Evolutionary conservation across 2,888 invertebrate species (phyloP).

Genomic region (Malthinus seriepunctatus): DNA sequence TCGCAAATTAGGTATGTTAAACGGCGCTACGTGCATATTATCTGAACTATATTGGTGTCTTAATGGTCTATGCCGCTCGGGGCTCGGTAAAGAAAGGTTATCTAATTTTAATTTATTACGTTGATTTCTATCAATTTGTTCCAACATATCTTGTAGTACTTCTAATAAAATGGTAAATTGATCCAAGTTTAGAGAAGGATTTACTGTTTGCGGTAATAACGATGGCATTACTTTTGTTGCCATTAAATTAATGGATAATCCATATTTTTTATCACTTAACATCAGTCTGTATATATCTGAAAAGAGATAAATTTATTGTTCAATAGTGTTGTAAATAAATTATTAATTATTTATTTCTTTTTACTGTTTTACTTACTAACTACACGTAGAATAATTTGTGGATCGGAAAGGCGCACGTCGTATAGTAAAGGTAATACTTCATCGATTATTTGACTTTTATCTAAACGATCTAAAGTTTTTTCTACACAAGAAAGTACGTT

Average conservation of each 20-base stretch:
- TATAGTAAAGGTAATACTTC: constrained; percentile 88
- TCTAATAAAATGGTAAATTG: constrained; percentile 80
- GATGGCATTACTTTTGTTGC: constrained; percentile 93
- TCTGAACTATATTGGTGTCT: constrained; percentile 85
- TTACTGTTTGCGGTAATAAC: constrained; percentile 89
- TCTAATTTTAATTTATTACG: constrained; percentile 88
- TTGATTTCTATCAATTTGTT: constrained; percentile 85
- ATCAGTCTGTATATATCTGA: constrained; percentile 90
- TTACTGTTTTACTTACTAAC: constrained; percentile 97
- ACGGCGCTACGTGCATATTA: constrained; percentile 82
- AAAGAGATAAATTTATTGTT: constrained; percentile 41
- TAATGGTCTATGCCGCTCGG: constrained; percentile 74
- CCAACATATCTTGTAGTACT: constrained; percentile 91
- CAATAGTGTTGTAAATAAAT: constrained; percentile 62
- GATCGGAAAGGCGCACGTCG: constrained; percentile 83
- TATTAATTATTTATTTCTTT: not conserved
- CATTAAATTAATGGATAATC: constrained; percentile 87
- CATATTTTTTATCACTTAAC: constrained; percentile 88
- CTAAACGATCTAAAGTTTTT: constrained; percentile 80
- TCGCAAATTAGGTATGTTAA: constrained; percentile 86
- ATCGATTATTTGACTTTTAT: constrained; percentile 85
- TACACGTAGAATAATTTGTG: constrained; percentile 85
- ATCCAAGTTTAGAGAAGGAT: constrained; percentile 81
- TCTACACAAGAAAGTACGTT: constrained; percentile 80
- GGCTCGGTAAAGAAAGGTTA: constrained; percentile 73